Percentiles rank a stretch among this genome's conserved stretches.
phyloP scores from a whole-genome alignment of 2,113 vertebrate species.

The Eptatretus burgeri region DNA sequence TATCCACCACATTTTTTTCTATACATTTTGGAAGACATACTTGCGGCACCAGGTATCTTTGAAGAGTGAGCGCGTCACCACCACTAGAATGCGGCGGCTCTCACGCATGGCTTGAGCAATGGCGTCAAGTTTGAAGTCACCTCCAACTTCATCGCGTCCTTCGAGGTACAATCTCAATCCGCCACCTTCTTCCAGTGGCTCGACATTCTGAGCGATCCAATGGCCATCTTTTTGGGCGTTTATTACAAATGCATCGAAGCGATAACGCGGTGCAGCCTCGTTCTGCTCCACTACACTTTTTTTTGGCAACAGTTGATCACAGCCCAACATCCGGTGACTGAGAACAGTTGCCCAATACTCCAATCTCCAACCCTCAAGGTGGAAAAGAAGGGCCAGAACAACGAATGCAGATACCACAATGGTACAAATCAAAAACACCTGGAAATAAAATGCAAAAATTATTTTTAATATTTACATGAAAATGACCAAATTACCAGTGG shows the following conservation, averaged over 20 bases:
- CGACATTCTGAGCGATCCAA: background rate
- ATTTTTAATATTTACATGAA: too few relatives aligned
- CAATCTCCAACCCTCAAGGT: slow-evolving; percentile 6
- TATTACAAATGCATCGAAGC: background rate
- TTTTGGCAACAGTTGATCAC: background rate
- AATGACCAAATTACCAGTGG: too few relatives aligned
- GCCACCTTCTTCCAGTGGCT: background rate
- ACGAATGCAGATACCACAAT: background rate
- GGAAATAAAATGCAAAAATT: too few relatives aligned
- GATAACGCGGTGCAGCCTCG: background rate
- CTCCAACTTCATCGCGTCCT: background rate
- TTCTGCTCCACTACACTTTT: background rate
- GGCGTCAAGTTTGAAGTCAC: background rate
- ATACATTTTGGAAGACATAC: background rate
- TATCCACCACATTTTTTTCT: too few relatives aligned
- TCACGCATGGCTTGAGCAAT: background rate
- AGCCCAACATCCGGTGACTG: background rate
- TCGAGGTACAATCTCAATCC: background rate
- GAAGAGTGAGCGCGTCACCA: slow-evolving; percentile 3
- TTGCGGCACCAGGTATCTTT: background rate
- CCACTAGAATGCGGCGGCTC: slow-evolving; percentile 4
- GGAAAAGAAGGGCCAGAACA: background rate
- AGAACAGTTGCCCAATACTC: slow-evolving; percentile 3
- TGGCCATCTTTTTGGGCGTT: background rate
- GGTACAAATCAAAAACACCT: too few relatives aligned